Conservation (phyloP, 2,113 vertebrate species). For the Thamnophis sirtalis region DNA sequence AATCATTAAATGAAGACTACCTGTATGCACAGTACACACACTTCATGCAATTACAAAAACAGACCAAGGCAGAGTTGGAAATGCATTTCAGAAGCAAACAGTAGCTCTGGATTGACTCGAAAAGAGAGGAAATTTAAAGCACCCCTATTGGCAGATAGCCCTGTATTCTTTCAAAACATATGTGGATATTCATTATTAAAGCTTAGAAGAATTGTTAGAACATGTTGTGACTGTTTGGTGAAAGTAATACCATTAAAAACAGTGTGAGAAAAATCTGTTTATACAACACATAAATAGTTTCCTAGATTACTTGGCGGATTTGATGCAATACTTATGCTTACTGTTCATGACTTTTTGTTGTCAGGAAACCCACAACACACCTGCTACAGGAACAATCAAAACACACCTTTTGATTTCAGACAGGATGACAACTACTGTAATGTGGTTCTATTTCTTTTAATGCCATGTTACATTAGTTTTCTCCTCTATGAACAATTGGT, state of each 20-base stretch:
- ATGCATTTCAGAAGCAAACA: not conserved
- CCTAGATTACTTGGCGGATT: conserved; percentile 30
- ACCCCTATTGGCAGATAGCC: not conserved
- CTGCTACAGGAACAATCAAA: conserved; percentile 33
- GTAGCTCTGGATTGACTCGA: not conserved
- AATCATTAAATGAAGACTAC: not conserved
- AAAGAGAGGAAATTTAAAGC: not conserved
- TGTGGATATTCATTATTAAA: rapidly evolving
- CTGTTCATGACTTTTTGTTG: not conserved
- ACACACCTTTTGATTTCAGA: conserved; percentile 35
- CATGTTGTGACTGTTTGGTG: rapidly evolving
- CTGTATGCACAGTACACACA: not conserved
- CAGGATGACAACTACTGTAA: not conserved
- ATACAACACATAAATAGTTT: not conserved
- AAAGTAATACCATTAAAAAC: rapidly evolving
- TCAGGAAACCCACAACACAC: conserved; percentile 25
- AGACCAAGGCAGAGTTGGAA: not conserved
- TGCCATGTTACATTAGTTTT: not conserved
- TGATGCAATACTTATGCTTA: conserved; percentile 13
- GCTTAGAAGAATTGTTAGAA: rapidly evolving
- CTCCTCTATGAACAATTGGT: not conserved
- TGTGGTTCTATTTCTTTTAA: not conserved
- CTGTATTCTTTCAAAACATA: not conserved
- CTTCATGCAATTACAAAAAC: not conserved
- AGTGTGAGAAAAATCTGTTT: not conserved